Base-by-base conservation (phyloP, 2,888 invertebrate species). In the Actias luna region DNA sequence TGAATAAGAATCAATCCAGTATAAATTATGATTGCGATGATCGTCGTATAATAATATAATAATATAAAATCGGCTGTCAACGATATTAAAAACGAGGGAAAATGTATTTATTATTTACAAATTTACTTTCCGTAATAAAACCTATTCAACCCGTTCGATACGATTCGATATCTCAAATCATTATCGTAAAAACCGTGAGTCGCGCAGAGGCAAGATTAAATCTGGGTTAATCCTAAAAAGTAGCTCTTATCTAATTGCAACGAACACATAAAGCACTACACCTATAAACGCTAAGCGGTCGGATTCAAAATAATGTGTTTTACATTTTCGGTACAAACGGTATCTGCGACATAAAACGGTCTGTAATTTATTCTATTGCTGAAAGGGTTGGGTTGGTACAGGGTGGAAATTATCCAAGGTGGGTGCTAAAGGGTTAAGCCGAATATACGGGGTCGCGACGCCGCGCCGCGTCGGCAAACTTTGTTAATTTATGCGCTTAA, bases 391-490 rank as follows among this genome's bases (percentile, higher is more conserved):
- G 87, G 88, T 82, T 81, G 83, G 80, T 79, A 78, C 83, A 81
- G 90, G 92, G 92, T 90, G 92, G 92, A 92, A 90, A 91, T 92
- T 92, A 91, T 92, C 91, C 89, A 90, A 92, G 92, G 92, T 92
- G 92, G 92, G 92, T 91, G 92, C 88, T 92, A 92, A 92, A 92
- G 92, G 92, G 92, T 92, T 92, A 92, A 92, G 92, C 92, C 85
- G 87, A 88, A 91, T 90, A 88, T 91, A 91, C 92, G 90, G 89
- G 89, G 88, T 84, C 85, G 87, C 81, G 79, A 74, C 77, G 88
- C 84, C 86, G 88, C 85, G 87, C 81, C 77, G 74, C 77, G 88
- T 84, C 86, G 88, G 84, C 89, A 87, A 91, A 92, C 90, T 92
- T 92, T 87, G 89, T 89, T 92, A 92, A 92, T 92, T 92, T 92